Base-by-base conservation (phyloP, 2,888 invertebrate species). In the Aproaerema taeniolella region DNA sequence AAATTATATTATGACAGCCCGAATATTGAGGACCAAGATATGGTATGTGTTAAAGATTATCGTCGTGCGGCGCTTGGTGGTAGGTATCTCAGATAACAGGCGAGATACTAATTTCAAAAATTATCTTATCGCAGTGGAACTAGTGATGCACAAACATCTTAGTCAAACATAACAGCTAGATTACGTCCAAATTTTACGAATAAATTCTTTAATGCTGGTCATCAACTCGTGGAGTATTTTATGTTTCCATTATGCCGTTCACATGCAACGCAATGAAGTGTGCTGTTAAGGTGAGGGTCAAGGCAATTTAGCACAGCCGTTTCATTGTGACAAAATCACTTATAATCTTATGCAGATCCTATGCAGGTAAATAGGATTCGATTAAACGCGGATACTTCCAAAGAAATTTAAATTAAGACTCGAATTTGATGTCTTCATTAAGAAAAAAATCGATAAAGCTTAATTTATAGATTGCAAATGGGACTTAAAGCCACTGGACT, bases 91-190 rank as follows among this genome's bases (percentile, higher is more conserved):
- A 51, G 49, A 52, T 38, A 50, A 52, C 49, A 48, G 59, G 64
- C 58, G 67, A 70, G 73, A 68, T 68, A 77, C 61, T 66, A 64
- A 66, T 66, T 70, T 78, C 58, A 62, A 67, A 73, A 71, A 61
- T 67, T 77, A 78, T 80, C 81, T 81, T 80, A 82, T 81, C 81
- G 13, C 37, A 41, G 40, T 46, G 55, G 58, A 62, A 60, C 58
- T 49, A 54, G 60, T 58, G 54, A 67, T 61, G 76, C 68, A 71
- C 65, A 77, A 77, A 78, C 65, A 71, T 67, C 64, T 67, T 64
- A 50, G 54, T 51, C 53, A 75, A 78, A 75, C 58, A 61, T 47
- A 50, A 13, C 36, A 25, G 16, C 10, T 11, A 2, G 28, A 14
- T 11, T 9, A 9, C 24, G 34, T 24, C 25, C 25, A 8, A 11